Evolutionary conservation across 1,140 invertebrate genomes (phyloP), one percentile per base, ranked within the genome.

Genomic region (Drosophila athabasca): DNA sequence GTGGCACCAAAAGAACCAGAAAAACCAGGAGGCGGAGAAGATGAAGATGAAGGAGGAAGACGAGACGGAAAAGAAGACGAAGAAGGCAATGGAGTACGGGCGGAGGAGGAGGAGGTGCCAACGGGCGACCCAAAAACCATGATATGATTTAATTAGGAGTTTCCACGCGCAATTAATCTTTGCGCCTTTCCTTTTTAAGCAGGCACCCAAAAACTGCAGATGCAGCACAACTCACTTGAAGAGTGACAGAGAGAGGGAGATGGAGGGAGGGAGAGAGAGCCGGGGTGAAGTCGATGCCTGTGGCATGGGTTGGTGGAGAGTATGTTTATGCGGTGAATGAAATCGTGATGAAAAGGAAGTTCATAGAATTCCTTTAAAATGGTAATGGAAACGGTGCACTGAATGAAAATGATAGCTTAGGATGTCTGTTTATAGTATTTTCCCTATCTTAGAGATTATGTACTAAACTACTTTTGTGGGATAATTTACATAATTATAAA

Each of bases 91-190:
- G 26, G 53, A 35, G 15, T 13, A 31, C 24, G 29, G 45, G 31
- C 5, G 29, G 9, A 26, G 59, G 31, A n/a, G 49, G 46, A 41
- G 39, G 35, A 39, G 67, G 51, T 57, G 67, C 31, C 58, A 67
- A 76, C 44, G 22, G 74, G 39, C 46, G 39, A 55, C 41, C 48
- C 39, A 51, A 22, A 46, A 22, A 46, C 59, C 75, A 60, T 79
- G 76, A 88, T 89, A 89, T 80, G 70, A 89, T 89, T 89, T 89
- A 89, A 89, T 89, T 84, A 89, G 70, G 60, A 84, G 73, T 89
- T 84, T 83, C 80, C 77, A 79, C 74, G 80, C 49, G 74, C 77
- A 89, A 89, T 89, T 89, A 89, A 89, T 89, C 84, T 81, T 39
- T 89, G 61, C 29, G 39, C 57, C 66, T 50, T 69, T 64, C 62